Base-by-base conservation (phyloP, 1,140 invertebrate genomes). In the Eriosoma lanigerum region DNA sequence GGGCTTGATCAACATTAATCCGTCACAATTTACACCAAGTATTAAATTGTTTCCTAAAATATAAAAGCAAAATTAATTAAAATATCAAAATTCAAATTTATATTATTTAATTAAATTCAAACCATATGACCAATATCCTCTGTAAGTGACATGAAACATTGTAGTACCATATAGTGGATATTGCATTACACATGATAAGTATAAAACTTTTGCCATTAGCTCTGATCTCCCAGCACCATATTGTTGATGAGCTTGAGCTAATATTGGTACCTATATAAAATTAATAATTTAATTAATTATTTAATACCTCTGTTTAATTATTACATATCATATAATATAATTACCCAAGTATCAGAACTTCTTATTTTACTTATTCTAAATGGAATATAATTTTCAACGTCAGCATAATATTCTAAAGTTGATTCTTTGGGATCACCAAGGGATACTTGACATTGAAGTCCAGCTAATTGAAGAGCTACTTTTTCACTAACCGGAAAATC, bases 131-230 rank as follows among this genome's bases (percentile, higher is more conserved):
- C 96, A 95, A 84, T 95, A 94, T 3, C 94, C 94, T 82, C 95
- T 91, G 85, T 97, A 97, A 1, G 92, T 93, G 44, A 97, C 96
- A 50, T 92, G 91, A 86, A 95, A 98, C 87, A 97, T 91, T 0
- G 96, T 96, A 70, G 95, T 96, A 3, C 96, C 96, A 85, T 98
- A 98, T 1, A 98, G 88, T 0, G 96, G 95, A 86, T 97, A 98
- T 86, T 98, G 96, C 94, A 97, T 98, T 1, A 98, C 96, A 84
- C 96, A 97, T 0, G 95, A 96, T 64, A 98, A 87, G 86, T 98
- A 98, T 83, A 97, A 89, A 12, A 96, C 95, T 87, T 97, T 97
- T 1, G 95, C 94, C 4, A 96, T 94, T 38, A 97, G 85, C 84
- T 97, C 95, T 9, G 93, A 92, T 83, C 96, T 92, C 0, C 94